These are phyloP conservation scores for Ephydatia muelleri DNA, from an alignment of 37 sponge, comb jelly and placozoan species.

Conservation along the genomic window DNA sequence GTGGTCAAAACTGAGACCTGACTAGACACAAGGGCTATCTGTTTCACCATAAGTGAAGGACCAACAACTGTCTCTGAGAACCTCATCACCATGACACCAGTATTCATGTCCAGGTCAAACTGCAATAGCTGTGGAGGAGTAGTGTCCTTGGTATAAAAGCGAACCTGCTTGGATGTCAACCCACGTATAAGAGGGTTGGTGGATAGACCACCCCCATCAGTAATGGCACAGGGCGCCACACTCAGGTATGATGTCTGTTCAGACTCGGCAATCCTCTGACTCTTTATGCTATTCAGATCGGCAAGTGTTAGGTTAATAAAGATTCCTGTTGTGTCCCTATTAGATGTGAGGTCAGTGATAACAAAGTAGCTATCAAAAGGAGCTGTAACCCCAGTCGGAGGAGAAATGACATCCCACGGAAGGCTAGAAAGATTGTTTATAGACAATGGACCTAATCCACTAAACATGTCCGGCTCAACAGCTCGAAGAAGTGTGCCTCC, in stretches of 20 bases:
- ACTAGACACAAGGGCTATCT: slow-evolving; percentile 63
- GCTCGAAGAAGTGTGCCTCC: slow-evolving; percentile 72
- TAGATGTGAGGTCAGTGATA: slow-evolving; percentile 25
- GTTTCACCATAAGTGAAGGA: slow-evolving; percentile 25
- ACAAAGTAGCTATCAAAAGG: slow-evolving; percentile 55
- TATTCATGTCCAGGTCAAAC: slow-evolving; percentile 78
- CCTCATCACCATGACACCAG: slow-evolving; percentile 45
- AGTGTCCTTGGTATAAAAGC: slow-evolving; percentile 55
- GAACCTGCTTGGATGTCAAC: slow-evolving; percentile 43
- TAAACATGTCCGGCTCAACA: slow-evolving; percentile 8
- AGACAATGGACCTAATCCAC: slow-evolving; percentile 15
- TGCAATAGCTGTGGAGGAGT: slow-evolving; percentile 59
- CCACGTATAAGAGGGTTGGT: slow-evolving; percentile 54
- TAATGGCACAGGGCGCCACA: slow-evolving; percentile 64
- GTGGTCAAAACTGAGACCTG: neutral
- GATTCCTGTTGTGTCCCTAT: slow-evolving; percentile 63
- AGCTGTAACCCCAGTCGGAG: slow-evolving; percentile 3
- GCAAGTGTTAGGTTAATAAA: slow-evolving; percentile 63
- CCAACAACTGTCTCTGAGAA: slow-evolving; percentile 82
- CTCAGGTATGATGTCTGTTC: slow-evolving; percentile 52
- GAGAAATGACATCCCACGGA: slow-evolving; percentile 19
- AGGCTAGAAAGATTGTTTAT: slow-evolving; percentile 7
- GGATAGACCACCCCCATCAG: slow-evolving; percentile 49
- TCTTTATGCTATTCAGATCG: slow-evolving; percentile 79
- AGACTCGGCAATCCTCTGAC: slow-evolving; percentile 42